Percentiles rank a stretch among this genome's conserved stretches.
phyloP scores from a whole-genome alignment of 2,113 vertebrate genomes.

The Cinclus cinclus region DNA sequence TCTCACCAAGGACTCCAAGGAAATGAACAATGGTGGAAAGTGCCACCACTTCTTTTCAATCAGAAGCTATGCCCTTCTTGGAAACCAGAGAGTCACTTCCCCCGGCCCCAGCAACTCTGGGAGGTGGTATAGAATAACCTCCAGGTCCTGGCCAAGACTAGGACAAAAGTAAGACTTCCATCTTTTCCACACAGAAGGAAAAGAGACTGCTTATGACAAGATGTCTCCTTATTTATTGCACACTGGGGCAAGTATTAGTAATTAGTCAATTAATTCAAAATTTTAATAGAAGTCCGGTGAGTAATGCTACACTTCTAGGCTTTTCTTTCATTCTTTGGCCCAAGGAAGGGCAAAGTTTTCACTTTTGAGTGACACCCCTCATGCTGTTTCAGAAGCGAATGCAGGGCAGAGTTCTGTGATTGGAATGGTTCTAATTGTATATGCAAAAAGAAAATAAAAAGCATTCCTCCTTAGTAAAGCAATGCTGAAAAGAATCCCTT shows the following conservation, averaged over 20 bases:
- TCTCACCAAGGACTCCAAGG: background rate
- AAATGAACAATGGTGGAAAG: rapidly evolving
- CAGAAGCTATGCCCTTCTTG: background rate
- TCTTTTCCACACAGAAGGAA: background rate
- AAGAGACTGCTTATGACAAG: background rate
- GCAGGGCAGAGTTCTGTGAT: conserved; percentile 21
- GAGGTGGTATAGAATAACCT: background rate
- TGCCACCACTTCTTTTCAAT: background rate
- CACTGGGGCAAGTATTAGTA: background rate
- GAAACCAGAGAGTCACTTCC: background rate
- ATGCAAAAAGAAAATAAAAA: conserved; percentile 56
- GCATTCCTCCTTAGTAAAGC: conserved; percentile 24
- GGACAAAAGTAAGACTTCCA: background rate
- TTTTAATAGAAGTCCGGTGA: conserved; percentile 24
- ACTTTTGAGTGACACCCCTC: conserved; percentile 51
- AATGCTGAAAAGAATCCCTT: conserved; percentile 40
- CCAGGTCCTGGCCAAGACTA: background rate
- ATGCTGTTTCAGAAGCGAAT: conserved; percentile 55
- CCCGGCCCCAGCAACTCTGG: background rate
- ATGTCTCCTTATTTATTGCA: conserved; percentile 20
- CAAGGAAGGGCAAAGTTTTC: conserved; percentile 20
- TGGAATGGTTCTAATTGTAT: conserved; percentile 49
- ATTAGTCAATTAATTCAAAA: conserved; percentile 11
- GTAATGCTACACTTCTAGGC: conserved; percentile 1
- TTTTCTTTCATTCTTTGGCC: conserved; percentile 47